These are phyloP conservation scores for Troilus luridus DNA, from an alignment of 2,888 invertebrate genomes.

Conservation along the genomic window DNA sequence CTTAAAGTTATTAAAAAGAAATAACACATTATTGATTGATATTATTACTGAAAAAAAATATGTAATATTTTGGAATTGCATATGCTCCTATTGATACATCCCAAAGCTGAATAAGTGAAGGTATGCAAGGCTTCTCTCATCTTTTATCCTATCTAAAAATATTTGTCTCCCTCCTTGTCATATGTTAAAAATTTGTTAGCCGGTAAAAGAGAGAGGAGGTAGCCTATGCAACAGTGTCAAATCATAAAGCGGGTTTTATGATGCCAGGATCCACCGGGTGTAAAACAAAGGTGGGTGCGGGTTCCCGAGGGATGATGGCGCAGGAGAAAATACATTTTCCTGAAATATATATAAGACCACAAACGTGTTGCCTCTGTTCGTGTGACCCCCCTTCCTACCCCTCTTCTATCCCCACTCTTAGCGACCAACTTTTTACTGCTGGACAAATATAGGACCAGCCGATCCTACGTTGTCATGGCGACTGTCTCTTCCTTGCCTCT, in stretches of 20 bases:
- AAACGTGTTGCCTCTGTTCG: constrained; percentile 2
- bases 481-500: neutral
- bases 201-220: constrained; percentile 30
- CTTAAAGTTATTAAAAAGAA: no score
- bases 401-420: neutral
- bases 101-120: neutral
- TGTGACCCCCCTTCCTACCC: neutral
- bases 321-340: constrained; percentile 59
- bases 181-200: constrained; percentile 30
- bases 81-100: neutral
- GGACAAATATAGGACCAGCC: constrained; percentile 35
- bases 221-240: constrained; percentile 51
- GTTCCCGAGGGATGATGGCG: constrained; percentile 52
- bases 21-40: no score
- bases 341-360: constrained; percentile 58
- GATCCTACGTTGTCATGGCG: constrained; percentile 33
- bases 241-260: constrained; percentile 55
- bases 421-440: constrained; percentile 43
- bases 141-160: neutral
- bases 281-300: constrained; percentile 37
- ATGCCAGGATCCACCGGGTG: neutral
- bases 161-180: constrained; percentile 25
- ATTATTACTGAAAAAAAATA: no score
- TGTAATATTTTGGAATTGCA: no score
- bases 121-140: neutral